Evolutionary conservation across 2,797 vertebrate genomes (phyloP), one percentile per base, ranked within the genome.

Genomic region (Podarcis lilfordi): DNA sequence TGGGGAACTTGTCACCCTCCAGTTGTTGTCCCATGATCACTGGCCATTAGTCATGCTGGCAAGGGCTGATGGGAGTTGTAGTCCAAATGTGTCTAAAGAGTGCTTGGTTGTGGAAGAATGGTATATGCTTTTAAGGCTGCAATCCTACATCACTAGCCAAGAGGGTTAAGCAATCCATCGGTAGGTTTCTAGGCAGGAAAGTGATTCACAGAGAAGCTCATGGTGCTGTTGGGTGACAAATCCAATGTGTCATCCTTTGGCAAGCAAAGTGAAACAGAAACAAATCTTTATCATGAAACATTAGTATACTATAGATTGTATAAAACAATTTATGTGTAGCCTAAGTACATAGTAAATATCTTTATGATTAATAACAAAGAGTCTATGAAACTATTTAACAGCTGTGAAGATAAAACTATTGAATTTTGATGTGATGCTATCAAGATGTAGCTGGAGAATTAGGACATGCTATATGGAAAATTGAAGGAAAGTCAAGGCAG

Each of bases 361-460:
- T 79, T 74, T 90, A 77, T 76, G 80, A 85, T 75, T 90, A 80
- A 86, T 77, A 88, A 43, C 15, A 81, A 3, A 45, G 61, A 82
- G 68, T 13, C 80, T 87, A 17, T 72, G 79, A 92, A 21, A 21
- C 32, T 59, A 50, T 64, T 23, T 5, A 91, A 88, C 71, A 80
- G 35, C 81, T 90, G 59, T 71, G 74, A 86, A 80, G 86, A 59
- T 90, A 61, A 80, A 89, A 68, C 25, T 11, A 32, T 74, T 68
- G 27, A 89, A 79, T 90, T 86, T 10, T 91, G 71, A 87, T 81
- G 0, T 83, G 72, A 9, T 87, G 17, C 3, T 87, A 84, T 83
- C 74, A 69, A 25, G 64, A 71, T 89, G 76, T 82, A 89, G 9
- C 59, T 91, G n/a, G n/a, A 90, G n/a, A 45, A 91, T 81, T 88